Evolutionary conservation across 2,888 invertebrate genomes (phyloP), one percentile per base, ranked within the genome.

Genomic region (Anorthoa munda): DNA sequence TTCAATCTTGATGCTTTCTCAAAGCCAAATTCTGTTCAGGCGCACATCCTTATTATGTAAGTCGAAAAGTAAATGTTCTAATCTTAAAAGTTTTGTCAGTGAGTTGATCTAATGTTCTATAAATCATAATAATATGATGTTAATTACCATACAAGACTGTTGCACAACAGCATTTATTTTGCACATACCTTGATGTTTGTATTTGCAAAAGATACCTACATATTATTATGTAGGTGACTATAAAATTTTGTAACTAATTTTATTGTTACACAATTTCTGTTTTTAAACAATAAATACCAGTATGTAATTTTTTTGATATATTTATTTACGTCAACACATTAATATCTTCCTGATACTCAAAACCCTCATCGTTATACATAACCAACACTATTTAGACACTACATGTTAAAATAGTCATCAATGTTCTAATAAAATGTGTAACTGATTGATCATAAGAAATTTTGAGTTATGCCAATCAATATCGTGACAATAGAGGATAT

Each of bases 241-340:
- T 64, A 78, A 70, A 66, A 66, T 48, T 21, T 69, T 74, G 31
- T 58, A 78, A 58, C 51, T 58, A 26, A 21, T 67, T 58, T 77
- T 59, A 53, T 61, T 61, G 77, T 58, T 63, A 66, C 55, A 59
- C 46, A 75, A 26, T 45, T 2, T 51, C 61, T 72, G 46, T 67
- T 76, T 63, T 51, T 45, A 74, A 73, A 53, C 21, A 77, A 76
- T 81, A 76, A 77, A 77, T 59, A 81, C 58, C 48, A 76, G 48
- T 64, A 80, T 66, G 69, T 77, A 60, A 53, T 67, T 51, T 53
- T 51, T 51, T 21, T 18, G n/a, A n/a, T 12, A 56, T 81, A 53
- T 81, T 81, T 61, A 48, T 81, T 77, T 51, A 56, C 53, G 18
- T 61, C 4, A 26, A 18, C 18, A 46, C 4, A 11, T 12, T 48